Conservation (phyloP, 2,113 vertebrate genomes). For the Anhinga anhinga region DNA sequence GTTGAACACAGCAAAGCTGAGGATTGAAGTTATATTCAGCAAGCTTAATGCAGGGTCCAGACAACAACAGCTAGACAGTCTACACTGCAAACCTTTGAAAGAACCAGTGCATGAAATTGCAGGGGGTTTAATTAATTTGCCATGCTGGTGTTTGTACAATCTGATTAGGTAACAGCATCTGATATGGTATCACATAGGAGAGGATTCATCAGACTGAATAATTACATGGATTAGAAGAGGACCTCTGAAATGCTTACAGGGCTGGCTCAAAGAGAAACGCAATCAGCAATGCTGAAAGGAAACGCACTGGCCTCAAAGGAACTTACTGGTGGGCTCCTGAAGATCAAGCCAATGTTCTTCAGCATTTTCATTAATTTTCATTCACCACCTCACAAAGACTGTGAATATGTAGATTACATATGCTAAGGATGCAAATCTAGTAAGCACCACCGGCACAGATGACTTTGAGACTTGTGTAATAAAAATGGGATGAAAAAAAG, state of each 20-base stretch:
- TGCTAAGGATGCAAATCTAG: not conserved
- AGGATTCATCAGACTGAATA: slow-evolving; percentile 55
- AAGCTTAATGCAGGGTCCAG: not conserved
- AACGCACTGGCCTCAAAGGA: not conserved
- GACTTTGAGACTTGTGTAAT: slow-evolving; percentile 3
- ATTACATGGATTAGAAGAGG: slow-evolving; percentile 58
- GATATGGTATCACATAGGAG: slow-evolving; percentile 32
- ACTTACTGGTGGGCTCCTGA: not conserved
- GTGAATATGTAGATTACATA: not conserved
- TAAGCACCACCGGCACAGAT: not conserved
- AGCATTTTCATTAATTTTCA: slow-evolving; percentile 41
- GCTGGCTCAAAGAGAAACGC: slow-evolving; percentile 14
- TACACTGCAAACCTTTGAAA: not conserved
- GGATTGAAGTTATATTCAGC: not conserved
- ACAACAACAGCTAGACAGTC: not conserved
- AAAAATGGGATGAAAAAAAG: not conserved
- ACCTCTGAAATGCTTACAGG: not conserved
- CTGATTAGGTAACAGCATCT: slow-evolving; percentile 59
- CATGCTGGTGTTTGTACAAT: slow-evolving; percentile 39
- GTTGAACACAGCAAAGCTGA: not conserved
- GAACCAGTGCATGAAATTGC: slow-evolving; percentile 54
- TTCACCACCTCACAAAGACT: not conserved
- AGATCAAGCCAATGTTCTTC: not conserved
- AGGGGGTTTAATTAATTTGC: slow-evolving; percentile 51
- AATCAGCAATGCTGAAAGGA: not conserved